Base-by-base conservation (phyloP, 2,797 vertebrate genomes). In the Carapus acus region DNA sequence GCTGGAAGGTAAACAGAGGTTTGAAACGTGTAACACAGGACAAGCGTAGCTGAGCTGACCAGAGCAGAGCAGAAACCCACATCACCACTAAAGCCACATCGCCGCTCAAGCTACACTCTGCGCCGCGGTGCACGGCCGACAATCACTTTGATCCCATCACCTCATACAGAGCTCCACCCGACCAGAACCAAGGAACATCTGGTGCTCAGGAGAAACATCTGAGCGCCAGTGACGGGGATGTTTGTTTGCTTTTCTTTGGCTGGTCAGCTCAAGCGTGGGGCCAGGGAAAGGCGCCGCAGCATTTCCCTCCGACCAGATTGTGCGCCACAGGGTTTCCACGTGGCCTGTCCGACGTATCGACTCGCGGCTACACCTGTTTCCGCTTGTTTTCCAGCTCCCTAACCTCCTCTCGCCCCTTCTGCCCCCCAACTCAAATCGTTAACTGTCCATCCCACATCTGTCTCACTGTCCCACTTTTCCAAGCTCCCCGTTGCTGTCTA, bases 311-410 rank as follows among this genome's bases (percentile, higher is more conserved):
- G 20, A 79, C 77, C 79, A 78, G 74, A 79, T 74, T 69, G 51
- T 67, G 67, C 77, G 36, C 84, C 18, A 19, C 73, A 56, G 78
- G 76, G 73, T 67, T 77, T 77, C 78, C 76, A 36, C 34, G 67
- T 48, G 12, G 69, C 69, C 24, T 62, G 36, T 15, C 54, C 65
- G 58, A 58, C 59, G 75, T 80, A 83, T 85, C 79, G 15, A 47
- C 27, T 48, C 76, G 39, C 74, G 76, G 82, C 82, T 79, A 81
- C 77, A 80, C 79, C 82, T 79, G 79, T 77, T 90, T 89, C 87
- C 87, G 84, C 70, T 83, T 60, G 38, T 73, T 79, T 84, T 64
- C 9, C 24, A 43, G 42, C 63, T 65, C 53, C 45, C 54, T 52
- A 41, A 6, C 43, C 4, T 72, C 56, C 44, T 57, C 44, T 71